phyloP scores from a whole-genome alignment of 2,113 vertebrate species.

The Plectropomus leopardus region DNA sequence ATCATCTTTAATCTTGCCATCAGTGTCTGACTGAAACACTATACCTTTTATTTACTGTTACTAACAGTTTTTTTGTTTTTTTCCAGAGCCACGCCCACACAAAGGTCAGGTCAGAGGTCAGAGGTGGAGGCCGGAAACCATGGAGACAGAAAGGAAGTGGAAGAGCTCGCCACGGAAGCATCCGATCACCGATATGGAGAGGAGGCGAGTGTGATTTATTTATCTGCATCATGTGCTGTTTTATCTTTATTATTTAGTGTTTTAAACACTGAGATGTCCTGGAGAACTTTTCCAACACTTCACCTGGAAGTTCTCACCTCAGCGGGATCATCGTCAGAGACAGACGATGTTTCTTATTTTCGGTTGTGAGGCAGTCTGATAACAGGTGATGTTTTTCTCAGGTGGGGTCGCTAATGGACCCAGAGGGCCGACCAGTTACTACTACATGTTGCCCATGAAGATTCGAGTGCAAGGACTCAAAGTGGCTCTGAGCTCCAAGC shows the following conservation, averaged over 20 bases:
- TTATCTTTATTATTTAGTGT: no score
- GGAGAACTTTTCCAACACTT: not conserved
- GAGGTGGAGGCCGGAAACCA: conserved; percentile 91
- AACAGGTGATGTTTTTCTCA: conserved; percentile 57
- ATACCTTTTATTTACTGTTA: not conserved
- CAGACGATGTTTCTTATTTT: not conserved
- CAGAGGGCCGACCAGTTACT: conserved; percentile 93
- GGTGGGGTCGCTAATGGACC: conserved; percentile 91
- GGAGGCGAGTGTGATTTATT: conserved; percentile 82
- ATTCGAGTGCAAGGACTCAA: conserved; percentile 89
- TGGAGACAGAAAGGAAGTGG: conserved; percentile 92
- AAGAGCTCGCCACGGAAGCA: conserved; percentile 90
- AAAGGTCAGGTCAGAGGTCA: conserved; percentile 90
- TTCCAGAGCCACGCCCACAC: conserved; percentile 91
- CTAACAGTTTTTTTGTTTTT: not conserved
- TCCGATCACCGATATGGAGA: conserved; percentile 91
- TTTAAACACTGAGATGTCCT: not conserved
- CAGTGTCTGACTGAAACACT: no score
- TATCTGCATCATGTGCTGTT: not conserved
- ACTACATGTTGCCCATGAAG: conserved; percentile 95
- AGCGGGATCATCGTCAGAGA: not conserved
- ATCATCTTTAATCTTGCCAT: no score
- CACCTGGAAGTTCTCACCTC: not conserved
- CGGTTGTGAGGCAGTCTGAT: not conserved
- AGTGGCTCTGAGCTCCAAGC: conserved; percentile 89